phyloP scores from a whole-genome alignment of 2,888 invertebrate species.

The Crossocerus cetratus region DNA sequence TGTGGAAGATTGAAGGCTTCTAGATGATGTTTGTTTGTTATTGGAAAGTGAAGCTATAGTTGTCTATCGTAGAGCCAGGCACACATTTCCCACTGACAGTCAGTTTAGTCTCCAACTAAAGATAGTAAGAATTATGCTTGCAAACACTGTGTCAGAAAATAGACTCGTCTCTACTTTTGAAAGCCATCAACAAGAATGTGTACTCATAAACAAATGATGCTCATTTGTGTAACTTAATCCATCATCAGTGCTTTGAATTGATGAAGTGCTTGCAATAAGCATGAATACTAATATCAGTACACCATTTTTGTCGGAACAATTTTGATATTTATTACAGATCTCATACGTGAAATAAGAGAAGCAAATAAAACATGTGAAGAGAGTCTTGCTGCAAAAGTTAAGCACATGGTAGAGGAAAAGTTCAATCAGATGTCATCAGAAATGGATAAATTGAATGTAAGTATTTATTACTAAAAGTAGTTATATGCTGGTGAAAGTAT shows the following conservation, averaged over 20 bases:
- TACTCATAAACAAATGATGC: too few relatives aligned
- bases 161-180: neutral
- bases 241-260: too few relatives aligned
- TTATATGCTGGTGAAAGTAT: neutral
- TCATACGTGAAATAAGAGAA: constrained; percentile 74
- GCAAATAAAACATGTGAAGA: constrained; percentile 73
- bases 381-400: constrained; percentile 69
- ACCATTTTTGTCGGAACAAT: neutral
- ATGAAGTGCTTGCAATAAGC: neutral
- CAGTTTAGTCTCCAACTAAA: neutral
- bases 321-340: constrained; percentile 60
- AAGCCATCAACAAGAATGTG: too few relatives aligned
- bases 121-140: neutral
- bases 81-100: too few relatives aligned
- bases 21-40: constrained; percentile 8
- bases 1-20: neutral
- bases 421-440: constrained; percentile 62
- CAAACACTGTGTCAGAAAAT: neutral
- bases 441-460: constrained; percentile 68
- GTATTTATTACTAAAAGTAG: constrained; percentile 22
- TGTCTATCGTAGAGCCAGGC: too few relatives aligned
- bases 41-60: neutral
- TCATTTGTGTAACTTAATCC: too few relatives aligned
- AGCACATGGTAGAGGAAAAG: constrained; percentile 67
- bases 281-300: neutral